These are phyloP conservation scores for Melanotus villosus DNA, from an alignment of 2,888 invertebrate genomes.

Conservation along the genomic window DNA sequence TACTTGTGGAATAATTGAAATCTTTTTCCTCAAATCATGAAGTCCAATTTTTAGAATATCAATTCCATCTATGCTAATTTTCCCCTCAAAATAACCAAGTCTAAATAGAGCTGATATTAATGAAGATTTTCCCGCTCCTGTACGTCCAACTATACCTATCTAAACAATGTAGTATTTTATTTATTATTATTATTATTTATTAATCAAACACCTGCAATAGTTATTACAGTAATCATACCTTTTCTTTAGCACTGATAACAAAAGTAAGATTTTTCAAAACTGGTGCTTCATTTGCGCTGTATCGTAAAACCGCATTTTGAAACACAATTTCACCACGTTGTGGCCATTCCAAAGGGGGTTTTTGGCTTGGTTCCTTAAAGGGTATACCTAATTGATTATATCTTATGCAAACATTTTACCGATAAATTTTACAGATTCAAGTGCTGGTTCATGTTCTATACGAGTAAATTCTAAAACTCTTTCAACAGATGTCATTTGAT, in stretches of 20 bases:
- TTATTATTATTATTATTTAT: too few relatives aligned
- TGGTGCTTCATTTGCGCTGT: constrained; percentile 74
- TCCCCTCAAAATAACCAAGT: constrained; percentile 70
- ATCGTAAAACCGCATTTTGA: constrained; percentile 74
- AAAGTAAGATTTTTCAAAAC: constrained; percentile 75
- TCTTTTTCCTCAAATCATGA: constrained; percentile 71
- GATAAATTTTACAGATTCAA: constrained; percentile 57
- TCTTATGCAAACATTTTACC: background rate
- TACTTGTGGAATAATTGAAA: constrained; percentile 77
- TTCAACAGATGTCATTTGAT: constrained; percentile 77
- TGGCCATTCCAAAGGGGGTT: constrained; percentile 76
- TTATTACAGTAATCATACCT: too few relatives aligned
- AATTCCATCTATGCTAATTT: constrained; percentile 71
- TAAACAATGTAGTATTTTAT: too few relatives aligned
- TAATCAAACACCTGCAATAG: background rate
- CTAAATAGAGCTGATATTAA: constrained; percentile 73
- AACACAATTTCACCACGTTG: constrained; percentile 74
- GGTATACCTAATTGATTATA: background rate
- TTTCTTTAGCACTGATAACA: constrained; percentile 69
- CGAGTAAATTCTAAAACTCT: constrained; percentile 76
- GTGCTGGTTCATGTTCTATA: constrained; percentile 68
- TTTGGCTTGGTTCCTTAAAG: constrained; percentile 56
- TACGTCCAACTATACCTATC: constrained; percentile 73
- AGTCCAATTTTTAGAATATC: constrained; percentile 68
- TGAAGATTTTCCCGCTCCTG: constrained; percentile 74